Base-by-base conservation (phyloP, 2,797 vertebrate species). In the Coracias cyanogaster region DNA sequence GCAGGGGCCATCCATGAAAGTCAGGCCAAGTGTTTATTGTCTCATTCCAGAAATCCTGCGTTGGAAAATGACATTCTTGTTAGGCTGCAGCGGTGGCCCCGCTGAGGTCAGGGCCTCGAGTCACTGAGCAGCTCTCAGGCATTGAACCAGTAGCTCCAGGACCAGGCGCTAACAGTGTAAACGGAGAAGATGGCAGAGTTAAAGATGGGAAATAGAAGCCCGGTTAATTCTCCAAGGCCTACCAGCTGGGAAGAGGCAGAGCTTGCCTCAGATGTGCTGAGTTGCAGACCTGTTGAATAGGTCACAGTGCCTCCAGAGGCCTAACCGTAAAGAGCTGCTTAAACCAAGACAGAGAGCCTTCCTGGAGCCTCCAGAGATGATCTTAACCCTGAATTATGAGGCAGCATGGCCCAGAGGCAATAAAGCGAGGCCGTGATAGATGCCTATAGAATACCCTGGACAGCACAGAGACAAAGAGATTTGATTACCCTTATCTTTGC, bases 231-330 rank as follows among this genome's bases (percentile, higher is more conserved):
- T 78, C 33, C n/a, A 19, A 8, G 65, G 58, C 12, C 73, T 74
- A 70, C 12, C 46, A 82, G 82, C 70, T 74, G 83, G 69, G 26
- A 8, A 54, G 43, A 10, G 64, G 74, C 83, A 82, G 65, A 77
- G 52, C 65, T 52, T 29, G 84, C 48, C 62, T 71, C 57, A 9
- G 5, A 33, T 57, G 48, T 55, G 79, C 87, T 41, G 69, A 73
- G 65, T 5, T 91, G 80, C 65, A 81, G 74, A 91, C 92, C 82
- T 95, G 86, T 83, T 95, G 95, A 92, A 45, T n/a, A 41, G 55
- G 67, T 82, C 64, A 33, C 3, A 1, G 45, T 73, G 78, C 74
- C 90, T 91, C 64, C 85, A 86, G 78, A 82, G 88, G 49, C 24
- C 4, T 60, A 45, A 33, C 62, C 67, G 55, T 24, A 80, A 76